phyloP scores from a whole-genome alignment of 1,140 invertebrate genomes.

The Heliconius himera region DNA sequence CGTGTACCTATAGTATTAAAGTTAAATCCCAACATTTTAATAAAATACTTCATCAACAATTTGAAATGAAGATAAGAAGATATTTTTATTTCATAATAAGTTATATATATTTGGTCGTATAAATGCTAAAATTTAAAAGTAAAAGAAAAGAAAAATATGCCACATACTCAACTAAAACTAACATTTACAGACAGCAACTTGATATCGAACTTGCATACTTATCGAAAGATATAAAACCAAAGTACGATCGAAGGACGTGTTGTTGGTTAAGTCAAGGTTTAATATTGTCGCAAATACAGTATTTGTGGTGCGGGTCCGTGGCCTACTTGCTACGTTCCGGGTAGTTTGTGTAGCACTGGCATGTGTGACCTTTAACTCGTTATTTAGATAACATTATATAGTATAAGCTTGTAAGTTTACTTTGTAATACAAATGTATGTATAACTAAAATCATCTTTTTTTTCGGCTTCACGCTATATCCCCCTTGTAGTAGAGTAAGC shows the following conservation, averaged over 20 bases:
- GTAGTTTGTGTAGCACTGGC: background rate
- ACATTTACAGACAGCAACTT: background rate
- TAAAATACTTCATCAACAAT: too few species aligned
- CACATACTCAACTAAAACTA: background rate
- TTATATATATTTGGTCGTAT: too few species aligned
- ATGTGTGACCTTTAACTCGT: conserved; percentile 10
- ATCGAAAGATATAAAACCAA: background rate
- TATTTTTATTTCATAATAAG: too few species aligned
- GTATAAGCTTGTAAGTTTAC: background rate
- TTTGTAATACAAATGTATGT: background rate
- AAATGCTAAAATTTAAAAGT: too few species aligned
- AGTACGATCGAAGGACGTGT: background rate
- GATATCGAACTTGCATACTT: background rate
- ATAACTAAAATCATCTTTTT: background rate
- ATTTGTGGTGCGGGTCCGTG: conserved; percentile 14
- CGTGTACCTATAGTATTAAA: too few species aligned
- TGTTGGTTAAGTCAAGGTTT: background rate
- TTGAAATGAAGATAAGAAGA: too few species aligned
- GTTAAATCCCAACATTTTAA: too few species aligned
- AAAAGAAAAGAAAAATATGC: background rate
- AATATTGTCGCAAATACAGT: conserved; percentile 12
- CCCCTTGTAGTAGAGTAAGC: too few species aligned
- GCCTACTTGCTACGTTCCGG: conserved; percentile 15
- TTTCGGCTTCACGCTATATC: background rate
- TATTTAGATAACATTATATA: conserved; percentile 6